Conservation (phyloP, 2,888 invertebrate species). For the Stenotaenia linearis region DNA sequence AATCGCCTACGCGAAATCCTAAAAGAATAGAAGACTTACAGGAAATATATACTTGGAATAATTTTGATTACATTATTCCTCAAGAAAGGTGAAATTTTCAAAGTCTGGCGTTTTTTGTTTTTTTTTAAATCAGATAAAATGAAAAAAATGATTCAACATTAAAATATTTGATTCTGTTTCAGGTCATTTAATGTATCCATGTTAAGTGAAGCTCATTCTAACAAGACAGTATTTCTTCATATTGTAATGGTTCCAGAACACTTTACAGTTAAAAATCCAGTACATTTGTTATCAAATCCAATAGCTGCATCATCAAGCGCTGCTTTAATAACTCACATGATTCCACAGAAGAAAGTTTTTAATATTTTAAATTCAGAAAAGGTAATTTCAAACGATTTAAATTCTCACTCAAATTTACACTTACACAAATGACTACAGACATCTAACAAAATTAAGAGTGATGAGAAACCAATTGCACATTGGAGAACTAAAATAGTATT, state of each 20-base stretch:
- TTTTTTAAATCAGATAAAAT: too few species aligned
- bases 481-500: constrained; percentile 66
- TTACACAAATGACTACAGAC: neutral
- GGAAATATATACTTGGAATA: neutral
- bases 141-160: too few species aligned
- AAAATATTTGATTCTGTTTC: neutral
- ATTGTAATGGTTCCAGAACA: neutral
- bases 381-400: neutral
- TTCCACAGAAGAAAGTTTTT: neutral
- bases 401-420: neutral
- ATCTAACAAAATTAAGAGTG: neutral
- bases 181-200: neutral
- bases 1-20: neutral
- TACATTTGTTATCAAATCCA: neutral
- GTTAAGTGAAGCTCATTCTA: neutral
- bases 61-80: neutral
- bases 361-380: neutral
- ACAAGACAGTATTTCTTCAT: neutral
- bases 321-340: neutral
- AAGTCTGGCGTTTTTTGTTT: too few species aligned
- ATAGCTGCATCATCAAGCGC: neutral
- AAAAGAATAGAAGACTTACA: neutral
- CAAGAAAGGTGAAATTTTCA: neutral
- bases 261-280: neutral
- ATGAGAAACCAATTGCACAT: constrained; percentile 62